A percentile compares a stretch with the other conserved stretches of the same genome.
These are phyloP conservation scores for Bubo scandiacus DNA, from an alignment of 2,113 vertebrate genomes.

Conservation along the genomic window DNA sequence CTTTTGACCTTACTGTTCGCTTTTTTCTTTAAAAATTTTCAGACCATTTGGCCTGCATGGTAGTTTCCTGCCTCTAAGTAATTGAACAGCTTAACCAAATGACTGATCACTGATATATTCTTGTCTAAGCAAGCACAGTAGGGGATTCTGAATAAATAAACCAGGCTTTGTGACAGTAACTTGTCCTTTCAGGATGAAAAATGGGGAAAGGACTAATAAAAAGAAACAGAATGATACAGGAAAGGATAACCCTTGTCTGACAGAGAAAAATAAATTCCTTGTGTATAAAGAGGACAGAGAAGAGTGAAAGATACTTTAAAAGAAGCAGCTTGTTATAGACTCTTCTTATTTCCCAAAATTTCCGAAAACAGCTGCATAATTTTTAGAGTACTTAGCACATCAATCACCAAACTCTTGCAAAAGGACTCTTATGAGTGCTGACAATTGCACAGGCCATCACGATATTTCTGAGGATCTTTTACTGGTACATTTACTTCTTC, in stretches of 20 bases:
- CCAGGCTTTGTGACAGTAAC: not conserved
- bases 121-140: not conserved
- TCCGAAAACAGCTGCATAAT: not conserved
- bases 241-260: not conserved
- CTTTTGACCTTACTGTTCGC: not conserved
- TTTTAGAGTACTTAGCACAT: not conserved
- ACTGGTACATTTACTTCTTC: not conserved
- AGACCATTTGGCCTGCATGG: not conserved
- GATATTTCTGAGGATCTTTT: not conserved
- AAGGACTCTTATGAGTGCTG: not conserved
- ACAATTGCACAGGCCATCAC: not conserved
- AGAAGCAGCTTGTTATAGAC: not conserved
- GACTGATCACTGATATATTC: not conserved
- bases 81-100: not conserved
- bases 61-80: not conserved
- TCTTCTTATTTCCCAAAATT: not conserved
- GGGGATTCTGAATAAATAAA: not conserved
- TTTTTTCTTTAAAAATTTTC: not conserved
- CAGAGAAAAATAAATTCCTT: not conserved
- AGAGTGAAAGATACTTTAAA: not conserved
- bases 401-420: not conserved
- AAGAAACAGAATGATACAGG: not conserved
- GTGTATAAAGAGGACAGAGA: not conserved
- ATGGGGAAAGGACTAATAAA: not conserved
- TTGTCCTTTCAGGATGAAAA: not conserved